These are phyloP conservation scores for Sciaenops ocellatus DNA, from an alignment of 2,797 vertebrate genomes.

Conservation along the genomic window DNA sequence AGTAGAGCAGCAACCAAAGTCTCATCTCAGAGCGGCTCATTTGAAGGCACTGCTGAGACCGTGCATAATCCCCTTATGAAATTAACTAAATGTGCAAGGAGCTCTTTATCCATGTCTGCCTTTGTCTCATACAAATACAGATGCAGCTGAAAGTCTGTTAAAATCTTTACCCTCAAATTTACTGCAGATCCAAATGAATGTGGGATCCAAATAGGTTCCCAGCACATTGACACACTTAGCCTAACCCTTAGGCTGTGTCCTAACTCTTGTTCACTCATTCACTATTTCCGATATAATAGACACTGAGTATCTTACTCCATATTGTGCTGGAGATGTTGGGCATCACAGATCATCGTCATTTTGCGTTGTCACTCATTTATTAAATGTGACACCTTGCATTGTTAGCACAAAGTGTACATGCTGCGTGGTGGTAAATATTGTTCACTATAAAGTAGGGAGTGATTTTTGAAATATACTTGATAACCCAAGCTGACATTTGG, in stretches of 20 bases:
- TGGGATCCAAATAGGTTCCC: not conserved
- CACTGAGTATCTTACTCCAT: not conserved
- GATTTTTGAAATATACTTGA: not conserved
- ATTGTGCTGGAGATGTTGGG: not conserved
- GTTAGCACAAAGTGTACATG: not conserved
- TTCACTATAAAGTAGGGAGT: not conserved
- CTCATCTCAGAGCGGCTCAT: slow-evolving; percentile 58
- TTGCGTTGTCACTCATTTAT: not conserved
- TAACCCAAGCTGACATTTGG: not conserved
- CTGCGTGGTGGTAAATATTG: not conserved
- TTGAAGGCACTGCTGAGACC: slow-evolving; percentile 63
- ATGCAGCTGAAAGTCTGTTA: slow-evolving; percentile 11
- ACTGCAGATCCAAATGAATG: not conserved
- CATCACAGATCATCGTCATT: not conserved
- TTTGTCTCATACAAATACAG: slow-evolving; percentile 69
- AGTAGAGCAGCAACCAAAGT: slow-evolving; percentile 44
- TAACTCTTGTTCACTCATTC: not conserved
- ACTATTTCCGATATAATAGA: not conserved
- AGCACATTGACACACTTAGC: not conserved
- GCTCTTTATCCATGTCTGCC: slow-evolving; percentile 52
- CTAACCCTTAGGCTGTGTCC: not conserved
- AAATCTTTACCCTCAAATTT: slow-evolving; percentile 12
- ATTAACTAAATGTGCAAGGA: slow-evolving; percentile 65
- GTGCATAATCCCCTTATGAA: slow-evolving; percentile 73
- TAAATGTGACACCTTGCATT: not conserved